phyloP scores from a whole-genome alignment of 92 coral and sea anemone species.

The Montipora capitata region DNA sequence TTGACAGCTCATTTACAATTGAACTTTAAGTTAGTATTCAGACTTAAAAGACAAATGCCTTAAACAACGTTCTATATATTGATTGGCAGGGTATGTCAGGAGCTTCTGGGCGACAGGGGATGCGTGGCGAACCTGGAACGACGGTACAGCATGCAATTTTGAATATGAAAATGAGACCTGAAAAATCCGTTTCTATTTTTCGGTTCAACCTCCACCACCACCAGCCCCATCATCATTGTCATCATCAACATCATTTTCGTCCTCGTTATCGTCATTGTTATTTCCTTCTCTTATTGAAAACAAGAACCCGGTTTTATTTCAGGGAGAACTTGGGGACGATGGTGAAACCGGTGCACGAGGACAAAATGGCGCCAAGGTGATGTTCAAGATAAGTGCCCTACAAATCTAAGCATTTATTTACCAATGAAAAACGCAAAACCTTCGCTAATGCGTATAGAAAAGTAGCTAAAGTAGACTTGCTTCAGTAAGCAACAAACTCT shows the following conservation, averaged over 20 bases:
- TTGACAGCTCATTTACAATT: not conserved
- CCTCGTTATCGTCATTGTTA: too few species aligned
- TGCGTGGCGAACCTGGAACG: constrained; percentile 33
- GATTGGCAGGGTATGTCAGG: constrained; percentile 45
- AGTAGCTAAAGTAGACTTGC: not conserved
- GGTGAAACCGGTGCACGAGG: constrained; percentile 57
- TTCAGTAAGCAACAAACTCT: too few species aligned
- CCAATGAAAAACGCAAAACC: not conserved
- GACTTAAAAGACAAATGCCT: not conserved
- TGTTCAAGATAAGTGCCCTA: not conserved
- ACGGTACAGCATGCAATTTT: not conserved
- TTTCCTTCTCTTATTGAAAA: too few species aligned
- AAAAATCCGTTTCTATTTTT: not conserved
- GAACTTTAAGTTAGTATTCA: not conserved
- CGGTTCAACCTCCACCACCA: too few species aligned
- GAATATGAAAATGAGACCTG: not conserved
- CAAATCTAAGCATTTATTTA: not conserved
- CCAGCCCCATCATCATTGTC: too few species aligned
- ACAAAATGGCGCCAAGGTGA: constrained; percentile 65
- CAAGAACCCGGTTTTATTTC: not conserved
- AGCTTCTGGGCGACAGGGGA: constrained; percentile 30
- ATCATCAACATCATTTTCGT: too few species aligned
- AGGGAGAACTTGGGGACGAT: constrained; percentile 70
- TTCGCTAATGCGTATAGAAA: not conserved
- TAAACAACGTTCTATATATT: not conserved